A percentile compares a stretch with the other conserved stretches of the same genome.
Evolutionary conservation across 2,797 vertebrate genomes (phyloP).

Genomic region (Etheostoma nigrum): DNA sequence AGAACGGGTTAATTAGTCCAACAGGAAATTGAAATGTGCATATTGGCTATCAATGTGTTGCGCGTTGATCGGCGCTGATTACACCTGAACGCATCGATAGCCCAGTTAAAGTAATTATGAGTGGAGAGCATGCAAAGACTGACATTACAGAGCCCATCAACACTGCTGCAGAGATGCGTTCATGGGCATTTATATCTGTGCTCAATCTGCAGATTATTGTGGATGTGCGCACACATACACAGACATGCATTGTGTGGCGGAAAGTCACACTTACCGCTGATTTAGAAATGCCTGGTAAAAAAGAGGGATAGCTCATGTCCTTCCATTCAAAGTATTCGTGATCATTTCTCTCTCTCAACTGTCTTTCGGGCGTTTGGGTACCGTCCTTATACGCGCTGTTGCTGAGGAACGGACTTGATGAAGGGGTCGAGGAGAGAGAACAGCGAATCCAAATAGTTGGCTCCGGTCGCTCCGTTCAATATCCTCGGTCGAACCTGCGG

Average conservation of each 20-base stretch:
- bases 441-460: slow-evolving; percentile 64
- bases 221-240: slow-evolving; percentile 40
- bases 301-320: slow-evolving; percentile 49
- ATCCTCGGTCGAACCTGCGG: slow-evolving; percentile 55
- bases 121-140: slow-evolving; percentile 32
- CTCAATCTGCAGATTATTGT: slow-evolving; percentile 30
- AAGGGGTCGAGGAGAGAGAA: slow-evolving; percentile 36
- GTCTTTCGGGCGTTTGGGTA: slow-evolving; percentile 61
- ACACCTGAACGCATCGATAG: slow-evolving; percentile 69
- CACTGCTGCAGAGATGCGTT: slow-evolving; percentile 43
- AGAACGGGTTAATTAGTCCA: slow-evolving; percentile 21
- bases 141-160: slow-evolving; percentile 33
- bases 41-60: slow-evolving; percentile 50
- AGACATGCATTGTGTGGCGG: slow-evolving; percentile 24
- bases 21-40: slow-evolving; percentile 21
- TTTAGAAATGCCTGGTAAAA: slow-evolving; percentile 49
- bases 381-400: slow-evolving; percentile 58
- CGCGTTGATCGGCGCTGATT: slow-evolving; percentile 41
- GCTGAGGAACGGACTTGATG: slow-evolving; percentile 33
- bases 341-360: slow-evolving; percentile 61
- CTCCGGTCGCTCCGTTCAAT: slow-evolving; percentile 54
- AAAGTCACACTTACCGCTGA: slow-evolving; percentile 75
- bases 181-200: slow-evolving; percentile 33
- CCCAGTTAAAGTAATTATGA: slow-evolving; percentile 69
- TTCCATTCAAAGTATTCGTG: slow-evolving; percentile 62